Evolutionary conservation across 2,888 invertebrate species (phyloP).

Genomic region (Trichopria drosophilae): DNA sequence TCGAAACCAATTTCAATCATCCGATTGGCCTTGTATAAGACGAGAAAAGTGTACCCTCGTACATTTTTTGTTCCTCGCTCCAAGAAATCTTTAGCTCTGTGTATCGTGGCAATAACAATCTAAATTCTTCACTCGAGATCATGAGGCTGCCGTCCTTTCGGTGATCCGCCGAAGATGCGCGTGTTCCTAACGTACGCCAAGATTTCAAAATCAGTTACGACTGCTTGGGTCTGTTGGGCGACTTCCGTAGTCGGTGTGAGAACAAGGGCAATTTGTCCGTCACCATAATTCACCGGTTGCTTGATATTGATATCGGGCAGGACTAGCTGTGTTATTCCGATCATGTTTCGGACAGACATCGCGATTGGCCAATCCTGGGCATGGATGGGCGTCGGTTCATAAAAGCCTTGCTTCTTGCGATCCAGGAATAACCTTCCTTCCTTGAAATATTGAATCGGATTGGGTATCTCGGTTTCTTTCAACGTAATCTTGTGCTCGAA

Average conservation of each 20-base stretch:
- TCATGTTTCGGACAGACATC: conserved; percentile 78
- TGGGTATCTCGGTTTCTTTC: conserved; percentile 38
- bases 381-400: conserved; percentile 80
- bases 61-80: conserved; percentile 78
- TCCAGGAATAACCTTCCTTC: conserved; percentile 42
- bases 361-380: conserved; percentile 86
- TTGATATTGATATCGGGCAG: conserved; percentile 88
- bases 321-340: conserved; percentile 84
- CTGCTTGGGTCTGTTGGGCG: conserved; percentile 80
- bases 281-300: conserved; percentile 71
- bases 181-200: conserved; percentile 76
- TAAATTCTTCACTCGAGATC: conserved; percentile 78
- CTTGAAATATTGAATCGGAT: conserved; percentile 40
- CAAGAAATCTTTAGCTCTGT: conserved; percentile 82
- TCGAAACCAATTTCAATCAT: too few species aligned
- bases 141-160: conserved; percentile 73
- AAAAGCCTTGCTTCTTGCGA: conserved; percentile 65
- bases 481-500: too few species aligned
- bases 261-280: conserved; percentile 82
- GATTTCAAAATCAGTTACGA: conserved; percentile 80
- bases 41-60: conserved; percentile 82
- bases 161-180: conserved; percentile 87
- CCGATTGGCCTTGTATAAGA: too few species aligned
- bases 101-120: conserved; percentile 87
- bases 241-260: conserved; percentile 78